Evolutionary conservation across 2,888 invertebrate genomes (phyloP).

Genomic region (Lycocerus yunnanus): DNA sequence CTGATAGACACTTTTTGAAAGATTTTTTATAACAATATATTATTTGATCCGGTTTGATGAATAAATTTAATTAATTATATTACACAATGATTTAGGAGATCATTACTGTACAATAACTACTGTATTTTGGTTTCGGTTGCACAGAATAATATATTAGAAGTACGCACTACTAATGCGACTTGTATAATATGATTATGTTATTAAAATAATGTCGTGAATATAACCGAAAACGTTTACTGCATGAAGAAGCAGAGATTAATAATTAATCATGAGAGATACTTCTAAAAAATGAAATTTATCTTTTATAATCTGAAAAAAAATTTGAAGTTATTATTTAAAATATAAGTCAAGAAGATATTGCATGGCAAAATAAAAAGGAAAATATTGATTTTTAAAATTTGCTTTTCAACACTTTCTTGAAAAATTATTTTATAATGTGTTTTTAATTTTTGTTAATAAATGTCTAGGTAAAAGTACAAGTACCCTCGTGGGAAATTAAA

Average conservation of each 20-base stretch:
- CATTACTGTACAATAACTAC: background rate
- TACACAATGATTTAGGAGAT: background rate
- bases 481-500: conserved; percentile 39
- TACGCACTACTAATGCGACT: background rate
- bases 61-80: background rate
- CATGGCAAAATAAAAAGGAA: background rate
- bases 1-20: no score
- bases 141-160: background rate
- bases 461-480: conserved; percentile 36
- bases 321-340: background rate
- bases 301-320: background rate
- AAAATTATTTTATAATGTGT: background rate
- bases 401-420: background rate
- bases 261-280: background rate
- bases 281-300: background rate
- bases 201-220: background rate
- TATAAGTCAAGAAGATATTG: background rate
- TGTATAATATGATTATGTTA: background rate
- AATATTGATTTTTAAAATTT: background rate
- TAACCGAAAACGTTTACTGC: background rate
- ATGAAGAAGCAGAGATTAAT: background rate
- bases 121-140: background rate
- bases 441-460: conserved; percentile 37
- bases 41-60: background rate
- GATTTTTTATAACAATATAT: background rate